Evolutionary conservation across 1,140 invertebrate species (phyloP), one percentile per base, ranked within the genome.

Genomic region (Trialeurodes vaporariorum): DNA sequence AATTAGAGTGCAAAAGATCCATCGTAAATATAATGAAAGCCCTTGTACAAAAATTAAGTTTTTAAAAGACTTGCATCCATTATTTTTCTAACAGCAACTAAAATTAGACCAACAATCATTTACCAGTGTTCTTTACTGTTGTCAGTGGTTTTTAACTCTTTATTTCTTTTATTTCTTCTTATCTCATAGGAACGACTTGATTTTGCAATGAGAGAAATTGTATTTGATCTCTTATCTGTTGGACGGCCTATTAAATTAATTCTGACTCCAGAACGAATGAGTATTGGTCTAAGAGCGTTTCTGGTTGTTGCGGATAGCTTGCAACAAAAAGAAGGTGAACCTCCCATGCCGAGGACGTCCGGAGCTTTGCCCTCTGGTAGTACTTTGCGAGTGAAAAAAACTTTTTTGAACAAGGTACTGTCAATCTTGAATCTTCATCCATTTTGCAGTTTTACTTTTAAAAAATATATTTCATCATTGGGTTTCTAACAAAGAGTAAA

Each of bases 181-280:
- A 34, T 27, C 11, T 66, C 27, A 1, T 70, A 86, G 81, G 95
- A 98, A 77, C 83, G 94, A 72, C 79, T 98, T 34, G 95, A 98
- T 79, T 98, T 98, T 84, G 94, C 95, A 0, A 98, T 99, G 95
- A 85, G 95, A 70, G 97, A 99, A 77, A 98, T 99, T 65, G 95
- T 99, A 2, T 99, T 98, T 80, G 98, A 99, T 81, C 79, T 99
- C 1, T 77, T 99, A 1, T 96, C 93, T 70, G 96, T 98, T 21
- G 96, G 94, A 5, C 83, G 95, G 59, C 91, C 91, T 1, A 92
- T 97, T 0, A 97, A 98, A 81, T 87, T 96, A 59, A 96, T 98
- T 74, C 80, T 96, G 58, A 96, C 94, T 5, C 97, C 97, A 0
- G 97, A 99, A 81, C 81, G 97, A 70, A 99, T 99, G 96, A 98